These are phyloP conservation scores for Diphyllodes magnificus DNA, from an alignment of 2,113 vertebrate genomes.

Conservation along the genomic window DNA sequence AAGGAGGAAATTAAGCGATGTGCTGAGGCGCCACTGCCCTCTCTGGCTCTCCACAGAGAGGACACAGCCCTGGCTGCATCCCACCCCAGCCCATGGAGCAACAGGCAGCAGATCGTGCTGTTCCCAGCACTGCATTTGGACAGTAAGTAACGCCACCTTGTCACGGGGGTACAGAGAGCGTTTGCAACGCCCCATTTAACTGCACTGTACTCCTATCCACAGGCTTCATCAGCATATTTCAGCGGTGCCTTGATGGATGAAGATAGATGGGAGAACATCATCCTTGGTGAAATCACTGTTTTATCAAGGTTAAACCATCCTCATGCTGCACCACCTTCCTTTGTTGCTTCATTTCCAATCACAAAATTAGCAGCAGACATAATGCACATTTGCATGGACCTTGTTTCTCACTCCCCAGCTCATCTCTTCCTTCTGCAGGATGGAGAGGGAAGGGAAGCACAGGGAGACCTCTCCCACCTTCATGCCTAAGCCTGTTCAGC, in stretches of 20 bases:
- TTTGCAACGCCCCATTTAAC: constrained; percentile 89
- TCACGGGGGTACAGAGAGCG: constrained; percentile 75
- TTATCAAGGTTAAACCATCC: constrained; percentile 92
- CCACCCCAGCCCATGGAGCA: neutral
- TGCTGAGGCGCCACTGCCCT: neutral
- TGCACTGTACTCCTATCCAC: constrained; percentile 74
- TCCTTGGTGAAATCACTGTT: constrained; percentile 86
- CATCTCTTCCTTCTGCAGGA: neutral
- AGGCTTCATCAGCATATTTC: constrained; percentile 88
- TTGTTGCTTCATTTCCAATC: constrained; percentile 71
- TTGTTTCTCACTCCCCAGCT: neutral
- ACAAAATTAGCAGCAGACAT: constrained; percentile 45
- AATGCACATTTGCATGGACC: neutral
- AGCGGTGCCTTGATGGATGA: constrained; percentile 79
- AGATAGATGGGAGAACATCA: constrained; percentile 89
- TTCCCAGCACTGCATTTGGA: constrained; percentile 66
- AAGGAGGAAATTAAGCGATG: neutral
- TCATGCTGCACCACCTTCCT: constrained; percentile 76
- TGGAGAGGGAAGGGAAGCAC: neutral
- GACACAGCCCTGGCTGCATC: neutral
- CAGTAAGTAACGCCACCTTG: constrained; percentile 65
- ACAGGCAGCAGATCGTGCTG: neutral
- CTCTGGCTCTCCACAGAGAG: neutral
- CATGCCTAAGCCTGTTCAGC: neutral
- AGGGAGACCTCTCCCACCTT: neutral